Evolutionary conservation across 2,113 vertebrate genomes (phyloP), one percentile per base, ranked within the genome.

Genomic region (Corythornis vintsioides): DNA sequence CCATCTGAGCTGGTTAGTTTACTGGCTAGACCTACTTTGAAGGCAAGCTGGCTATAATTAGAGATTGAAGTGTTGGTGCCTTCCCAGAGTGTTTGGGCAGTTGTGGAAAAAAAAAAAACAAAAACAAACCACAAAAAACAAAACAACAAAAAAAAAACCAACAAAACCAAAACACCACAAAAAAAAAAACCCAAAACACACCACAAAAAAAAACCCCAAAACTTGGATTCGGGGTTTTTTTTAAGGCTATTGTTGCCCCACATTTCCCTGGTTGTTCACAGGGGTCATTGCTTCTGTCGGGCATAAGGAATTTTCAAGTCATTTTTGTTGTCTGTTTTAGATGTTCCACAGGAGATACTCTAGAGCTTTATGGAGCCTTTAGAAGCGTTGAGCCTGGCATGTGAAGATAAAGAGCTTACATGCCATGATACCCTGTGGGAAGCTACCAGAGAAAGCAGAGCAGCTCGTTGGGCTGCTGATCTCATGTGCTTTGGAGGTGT

Each of bases 401-500:
- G 25, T 76, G 40, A 76, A 42, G 59, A 56, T 83, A 42, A 71
- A 91, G 59, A 76, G 33, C 52, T 92, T 80, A 24, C 4, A 13
- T 75, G 53, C 42, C 22, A 40, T 22, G 35, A 59, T 67, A 42
- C 22, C 29, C 9, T 48, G 15, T 56, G 55, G 31, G 43, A 84
- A 87, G 47, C 28, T 25, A 6, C 11, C 25, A 1, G 15, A 43
- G 38, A 45, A 81, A 64, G 24, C 8, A 52, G 42, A 33, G 14
- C 1, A 3, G 13, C 26, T 55, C 45, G 13, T 56, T 63, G 33
- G 72, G 33, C 42, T 43, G 28, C 31, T 65, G 53, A 11, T 65
- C 11, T 20, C 1, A 0, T 64, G 31, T 38, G 38, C 25, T 71
- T 15, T 22, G 38, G 55, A 56, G 48, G 14, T 1, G 0, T 15